These are phyloP conservation scores for Caenorhabditis wallacei DNA, from an alignment of 2,888 invertebrate species.

Conservation along the genomic window DNA sequence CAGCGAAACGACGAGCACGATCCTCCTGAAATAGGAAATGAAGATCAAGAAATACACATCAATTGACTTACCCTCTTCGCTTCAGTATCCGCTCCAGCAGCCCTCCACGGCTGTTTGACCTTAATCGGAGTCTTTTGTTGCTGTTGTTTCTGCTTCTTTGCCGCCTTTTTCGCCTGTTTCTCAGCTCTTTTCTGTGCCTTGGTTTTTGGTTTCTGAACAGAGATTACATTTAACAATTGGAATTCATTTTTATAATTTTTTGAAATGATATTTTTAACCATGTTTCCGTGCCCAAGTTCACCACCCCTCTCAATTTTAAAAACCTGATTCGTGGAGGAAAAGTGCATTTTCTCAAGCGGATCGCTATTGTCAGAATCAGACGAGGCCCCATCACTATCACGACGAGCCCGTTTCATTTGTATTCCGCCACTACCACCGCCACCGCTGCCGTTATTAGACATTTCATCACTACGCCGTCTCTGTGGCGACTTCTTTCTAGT, in stretches of 20 bases:
- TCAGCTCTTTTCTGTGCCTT: conserved; percentile 61
- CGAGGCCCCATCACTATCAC: conserved; percentile 34
- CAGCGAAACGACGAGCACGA: conserved; percentile 73
- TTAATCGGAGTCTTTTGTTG: conserved; percentile 15
- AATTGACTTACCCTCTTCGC: conserved; percentile 27
- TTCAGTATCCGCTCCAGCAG: conserved; percentile 40
- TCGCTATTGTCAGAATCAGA: conserved; percentile 53
- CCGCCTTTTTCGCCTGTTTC: conserved; percentile 19
- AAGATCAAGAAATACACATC: not conserved
- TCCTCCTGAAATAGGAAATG: conserved; percentile 65
- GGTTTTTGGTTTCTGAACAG: conserved; percentile 59
- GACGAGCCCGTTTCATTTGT: conserved; percentile 45
- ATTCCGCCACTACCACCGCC: conserved; percentile 33
- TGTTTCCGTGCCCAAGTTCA: conserved; percentile 47
- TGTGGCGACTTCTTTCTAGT: conserved; percentile 58
- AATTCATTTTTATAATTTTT: not conserved
- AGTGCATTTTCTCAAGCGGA: conserved; percentile 58
- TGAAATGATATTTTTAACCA: not conserved
- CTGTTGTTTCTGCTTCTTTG: conserved; percentile 30
- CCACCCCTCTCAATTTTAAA: conserved; percentile 30
- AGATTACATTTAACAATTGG: not conserved
- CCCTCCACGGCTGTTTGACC: conserved; percentile 33
- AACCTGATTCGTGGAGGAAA: conserved; percentile 55
- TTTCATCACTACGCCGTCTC: conserved; percentile 51
- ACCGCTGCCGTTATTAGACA: conserved; percentile 42